Evolutionary conservation across 2,797 vertebrate species (phyloP).

Genomic region (Sebastes vulpes): DNA sequence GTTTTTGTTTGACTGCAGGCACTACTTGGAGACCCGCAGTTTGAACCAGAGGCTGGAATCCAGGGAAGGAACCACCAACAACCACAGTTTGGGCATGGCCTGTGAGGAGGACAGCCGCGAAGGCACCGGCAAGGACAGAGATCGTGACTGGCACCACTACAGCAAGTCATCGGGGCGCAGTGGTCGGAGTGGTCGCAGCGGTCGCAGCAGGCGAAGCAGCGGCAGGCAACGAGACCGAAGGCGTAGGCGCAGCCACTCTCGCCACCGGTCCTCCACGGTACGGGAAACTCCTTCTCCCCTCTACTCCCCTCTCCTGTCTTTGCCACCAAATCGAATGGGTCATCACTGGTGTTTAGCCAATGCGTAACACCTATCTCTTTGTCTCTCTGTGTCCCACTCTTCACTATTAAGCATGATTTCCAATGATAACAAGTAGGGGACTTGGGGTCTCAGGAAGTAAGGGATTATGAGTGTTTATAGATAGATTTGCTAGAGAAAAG

Average conservation of each 20-base stretch:
- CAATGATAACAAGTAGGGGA: slow-evolving; percentile 53
- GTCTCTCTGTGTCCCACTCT: slow-evolving; percentile 50
- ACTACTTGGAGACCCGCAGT: slow-evolving; percentile 91
- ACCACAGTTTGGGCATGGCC: slow-evolving; percentile 85
- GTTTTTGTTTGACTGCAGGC: slow-evolving; percentile 75
- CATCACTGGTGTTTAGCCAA: slow-evolving; percentile 69
- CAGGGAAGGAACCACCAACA: slow-evolving; percentile 79
- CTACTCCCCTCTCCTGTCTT: slow-evolving; percentile 29
- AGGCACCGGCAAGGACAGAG: slow-evolving; percentile 73
- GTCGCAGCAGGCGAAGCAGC: slow-evolving; percentile 84
- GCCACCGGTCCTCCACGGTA: slow-evolving; percentile 91
- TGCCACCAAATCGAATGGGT: slow-evolving; percentile 58
- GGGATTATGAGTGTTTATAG: slow-evolving; percentile 44
- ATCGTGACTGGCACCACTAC: slow-evolving; percentile 92
- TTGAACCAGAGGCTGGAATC: slow-evolving; percentile 89
- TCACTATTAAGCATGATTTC: slow-evolving; percentile 64
- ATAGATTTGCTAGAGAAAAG: slow-evolving; percentile 43
- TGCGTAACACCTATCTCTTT: slow-evolving; percentile 61
- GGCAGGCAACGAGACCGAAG: slow-evolving; percentile 75
- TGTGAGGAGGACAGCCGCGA: slow-evolving; percentile 80
- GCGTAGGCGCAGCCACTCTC: slow-evolving; percentile 85
- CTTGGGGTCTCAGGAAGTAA: slow-evolving; percentile 33
- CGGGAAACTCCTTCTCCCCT: slow-evolving; percentile 64
- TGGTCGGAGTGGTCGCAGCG: slow-evolving; percentile 89
- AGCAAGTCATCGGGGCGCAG: slow-evolving; percentile 94